Evolutionary conservation across 2,888 invertebrate genomes (phyloP).

Genomic region (Prosapia bicincta): DNA sequence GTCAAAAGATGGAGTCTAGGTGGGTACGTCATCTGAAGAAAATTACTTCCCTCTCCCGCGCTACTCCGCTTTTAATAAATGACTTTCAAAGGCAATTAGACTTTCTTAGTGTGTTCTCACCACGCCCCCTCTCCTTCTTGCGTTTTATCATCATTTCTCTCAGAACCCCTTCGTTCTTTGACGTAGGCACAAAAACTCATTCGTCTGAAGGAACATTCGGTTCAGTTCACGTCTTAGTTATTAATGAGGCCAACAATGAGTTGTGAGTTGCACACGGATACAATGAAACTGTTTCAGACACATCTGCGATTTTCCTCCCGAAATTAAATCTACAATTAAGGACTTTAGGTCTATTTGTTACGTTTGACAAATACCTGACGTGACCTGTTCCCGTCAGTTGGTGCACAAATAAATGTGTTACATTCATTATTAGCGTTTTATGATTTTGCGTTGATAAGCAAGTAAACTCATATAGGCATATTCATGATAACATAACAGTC

Average conservation of each 20-base stretch:
- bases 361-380: background rate
- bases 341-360: background rate
- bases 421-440: no score
- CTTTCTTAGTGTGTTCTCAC: slow-evolving; percentile 25
- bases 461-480: no score
- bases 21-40: slow-evolving; percentile 32
- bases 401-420: background rate
- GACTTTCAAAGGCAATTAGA: slow-evolving; percentile 34
- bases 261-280: background rate
- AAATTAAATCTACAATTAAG: slow-evolving; percentile 2
- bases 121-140: slow-evolving; percentile 20
- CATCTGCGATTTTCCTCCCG: background rate
- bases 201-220: slow-evolving; percentile 22
- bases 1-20: slow-evolving; percentile 31
- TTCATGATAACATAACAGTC: no score
- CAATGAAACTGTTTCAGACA: background rate
- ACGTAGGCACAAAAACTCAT: slow-evolving; percentile 27
- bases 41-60: slow-evolving; percentile 29
- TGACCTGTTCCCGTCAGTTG: background rate
- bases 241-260: slow-evolving; percentile 6
- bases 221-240: slow-evolving; percentile 2
- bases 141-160: slow-evolving; percentile 29
- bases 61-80: slow-evolving; percentile 37
- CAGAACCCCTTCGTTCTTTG: slow-evolving; percentile 22
- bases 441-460: no score